These are phyloP conservation scores for Caiman crocodilus DNA, from an alignment of 2,797 vertebrate genomes.

Conservation along the genomic window DNA sequence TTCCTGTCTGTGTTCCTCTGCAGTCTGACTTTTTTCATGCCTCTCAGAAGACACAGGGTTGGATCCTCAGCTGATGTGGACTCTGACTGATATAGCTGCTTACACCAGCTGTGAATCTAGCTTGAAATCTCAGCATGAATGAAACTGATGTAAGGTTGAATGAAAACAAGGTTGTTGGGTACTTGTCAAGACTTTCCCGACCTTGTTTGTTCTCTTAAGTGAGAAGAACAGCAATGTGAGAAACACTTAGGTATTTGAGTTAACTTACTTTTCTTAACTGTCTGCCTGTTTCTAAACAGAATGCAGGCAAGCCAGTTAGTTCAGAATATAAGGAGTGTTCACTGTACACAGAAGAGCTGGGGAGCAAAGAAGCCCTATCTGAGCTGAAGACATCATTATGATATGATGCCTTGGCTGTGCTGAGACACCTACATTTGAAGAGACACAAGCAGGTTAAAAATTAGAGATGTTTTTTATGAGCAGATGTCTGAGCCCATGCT, in stretches of 20 bases:
- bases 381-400: background rate
- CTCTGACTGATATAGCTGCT: background rate
- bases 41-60: background rate
- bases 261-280: background rate
- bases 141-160: background rate
- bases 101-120: background rate
- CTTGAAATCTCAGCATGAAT: background rate
- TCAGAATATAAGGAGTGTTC: background rate
- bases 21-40: background rate
- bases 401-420: background rate
- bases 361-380: background rate
- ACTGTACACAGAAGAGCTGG: background rate
- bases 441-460: background rate
- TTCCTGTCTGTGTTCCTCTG: constrained; percentile 5
- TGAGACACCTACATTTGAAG: constrained; percentile 4
- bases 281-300: too few species aligned
- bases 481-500: background rate
- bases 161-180: background rate
- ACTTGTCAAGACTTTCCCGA: background rate
- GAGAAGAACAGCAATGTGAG: background rate
- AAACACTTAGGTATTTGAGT: background rate
- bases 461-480: background rate
- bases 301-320: background rate
- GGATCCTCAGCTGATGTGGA: background rate
- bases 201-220: background rate